Percentiles rank a stretch among this genome's conserved stretches.
phyloP scores from a whole-genome alignment of 2,888 invertebrate species.

The Cyrtodaria siliqua region DNA sequence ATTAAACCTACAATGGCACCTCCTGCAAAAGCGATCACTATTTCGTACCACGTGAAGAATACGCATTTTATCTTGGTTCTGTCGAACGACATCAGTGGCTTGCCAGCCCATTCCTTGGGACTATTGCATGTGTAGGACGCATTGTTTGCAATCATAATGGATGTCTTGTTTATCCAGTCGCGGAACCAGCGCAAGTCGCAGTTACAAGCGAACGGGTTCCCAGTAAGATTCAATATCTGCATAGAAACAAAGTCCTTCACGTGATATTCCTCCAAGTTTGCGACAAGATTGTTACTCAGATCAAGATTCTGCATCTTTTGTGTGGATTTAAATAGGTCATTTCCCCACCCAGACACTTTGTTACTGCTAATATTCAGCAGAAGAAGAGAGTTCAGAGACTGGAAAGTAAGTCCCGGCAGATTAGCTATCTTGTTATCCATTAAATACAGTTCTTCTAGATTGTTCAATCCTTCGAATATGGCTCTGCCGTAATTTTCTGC shows the following conservation, averaged over 20 bases:
- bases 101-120: slow-evolving; percentile 69
- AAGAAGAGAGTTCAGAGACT: slow-evolving; percentile 91
- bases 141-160: slow-evolving; percentile 43
- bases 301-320: slow-evolving; percentile 66
- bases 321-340: slow-evolving; percentile 57
- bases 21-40: slow-evolving; percentile 41
- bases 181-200: slow-evolving; percentile 96
- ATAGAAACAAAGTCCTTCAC: slow-evolving; percentile 90
- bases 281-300: slow-evolving; percentile 81
- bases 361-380: slow-evolving; percentile 90
- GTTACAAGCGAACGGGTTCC: slow-evolving; percentile 95
- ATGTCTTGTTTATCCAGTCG: slow-evolving; percentile 96
- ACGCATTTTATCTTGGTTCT: slow-evolving; percentile 70
- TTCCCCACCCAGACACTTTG: slow-evolving; percentile 73
- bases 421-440: slow-evolving; percentile 79
- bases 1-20: slow-evolving; percentile 46
- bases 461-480: slow-evolving; percentile 62
- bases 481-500: slow-evolving; percentile 54
- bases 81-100: slow-evolving; percentile 65
- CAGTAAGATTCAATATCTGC: slow-evolving; percentile 89
- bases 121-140: slow-evolving; percentile 67
- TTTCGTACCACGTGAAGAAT: slow-evolving; percentile 57
- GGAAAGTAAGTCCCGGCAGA: slow-evolving; percentile 82
- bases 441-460: slow-evolving; percentile 75
- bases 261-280: slow-evolving; percentile 80